Evolutionary conservation across 2,113 vertebrate genomes (phyloP), one percentile per base, ranked within the genome.

Genomic region (Thunnus maccoyii): DNA sequence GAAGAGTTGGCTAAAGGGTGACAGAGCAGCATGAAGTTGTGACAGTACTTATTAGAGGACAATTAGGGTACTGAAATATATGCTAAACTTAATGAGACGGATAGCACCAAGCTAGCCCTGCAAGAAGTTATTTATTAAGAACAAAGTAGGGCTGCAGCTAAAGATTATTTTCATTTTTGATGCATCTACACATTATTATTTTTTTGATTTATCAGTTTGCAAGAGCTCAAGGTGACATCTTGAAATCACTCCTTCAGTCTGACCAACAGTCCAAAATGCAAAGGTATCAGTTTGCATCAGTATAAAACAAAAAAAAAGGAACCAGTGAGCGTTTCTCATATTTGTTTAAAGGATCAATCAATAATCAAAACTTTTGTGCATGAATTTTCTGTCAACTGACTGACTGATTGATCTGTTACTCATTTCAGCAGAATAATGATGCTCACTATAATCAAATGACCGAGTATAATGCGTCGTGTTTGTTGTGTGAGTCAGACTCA

Each of bases 401-500:
- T 6, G 12, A 63, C 6, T 27, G 3, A 62, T 9, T 7, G 1
- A 44, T 12, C 5, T 4, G 3, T 55, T 41, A 41, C 7, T 41
- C 11, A 1, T 54, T 47, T 56, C 50, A 41, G 6, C 58, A 9
- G 20, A 1, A 18, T 36, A 9, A 32, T 51, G n/a, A 32, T 18
- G 0, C 36, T 55, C 36, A 41, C 7, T 41, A 9, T 9, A 41
- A 41, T 41, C 36, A 41, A 5, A 41, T 41, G 36, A 8, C 36
- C 36, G 7, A 9, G 50, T 25, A 22, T 44, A 17, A 10, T 41
- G 47, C 36, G 54, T 5, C 14, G 0, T 17, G 44, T 72, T 46
- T 11, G 14, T 41, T 46, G 17, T 8, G 2, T 4, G 15, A 36
- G 41, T 55, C 25, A 48, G 71, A 77, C 94, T 87, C 87, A 99